Evolutionary conservation across 2,113 vertebrate species (phyloP).

Genomic region (Albula goreensis): DNA sequence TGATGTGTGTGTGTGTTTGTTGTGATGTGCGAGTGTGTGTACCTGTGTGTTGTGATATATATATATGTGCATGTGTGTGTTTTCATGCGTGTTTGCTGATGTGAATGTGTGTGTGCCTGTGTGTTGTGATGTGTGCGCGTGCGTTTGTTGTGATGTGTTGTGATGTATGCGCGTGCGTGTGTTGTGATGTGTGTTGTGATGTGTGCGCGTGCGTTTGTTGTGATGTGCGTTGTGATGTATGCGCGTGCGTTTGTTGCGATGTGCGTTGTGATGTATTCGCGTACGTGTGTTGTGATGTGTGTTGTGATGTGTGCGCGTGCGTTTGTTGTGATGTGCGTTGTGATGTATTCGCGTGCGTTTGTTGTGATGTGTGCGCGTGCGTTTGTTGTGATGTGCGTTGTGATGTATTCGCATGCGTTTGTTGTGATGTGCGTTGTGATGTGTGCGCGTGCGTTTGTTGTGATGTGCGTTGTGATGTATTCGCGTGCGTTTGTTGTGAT

Average conservation of each 20-base stretch:
- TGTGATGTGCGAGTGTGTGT: too few species aligned
- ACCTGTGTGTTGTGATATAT: too few species aligned
- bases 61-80: too few species aligned
- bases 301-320: not conserved
- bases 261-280: not conserved
- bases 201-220: not conserved
- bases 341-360: constrained; percentile 3
- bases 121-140: too few species aligned
- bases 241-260: not conserved
- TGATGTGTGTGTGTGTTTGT: too few species aligned
- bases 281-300: not conserved
- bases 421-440: not conserved
- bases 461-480: constrained; percentile 11
- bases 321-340: constrained; percentile 8
- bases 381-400: constrained; percentile 10
- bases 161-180: not conserved
- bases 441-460: not conserved
- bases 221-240: not conserved
- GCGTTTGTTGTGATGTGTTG: not conserved
- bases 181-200: not conserved
- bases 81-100: too few species aligned
- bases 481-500: not conserved
- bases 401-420: not conserved
- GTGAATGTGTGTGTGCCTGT: too few species aligned
- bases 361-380: constrained; percentile 16